Conservation (phyloP, 2,888 invertebrate genomes). For the Philopedon plagiatum region DNA sequence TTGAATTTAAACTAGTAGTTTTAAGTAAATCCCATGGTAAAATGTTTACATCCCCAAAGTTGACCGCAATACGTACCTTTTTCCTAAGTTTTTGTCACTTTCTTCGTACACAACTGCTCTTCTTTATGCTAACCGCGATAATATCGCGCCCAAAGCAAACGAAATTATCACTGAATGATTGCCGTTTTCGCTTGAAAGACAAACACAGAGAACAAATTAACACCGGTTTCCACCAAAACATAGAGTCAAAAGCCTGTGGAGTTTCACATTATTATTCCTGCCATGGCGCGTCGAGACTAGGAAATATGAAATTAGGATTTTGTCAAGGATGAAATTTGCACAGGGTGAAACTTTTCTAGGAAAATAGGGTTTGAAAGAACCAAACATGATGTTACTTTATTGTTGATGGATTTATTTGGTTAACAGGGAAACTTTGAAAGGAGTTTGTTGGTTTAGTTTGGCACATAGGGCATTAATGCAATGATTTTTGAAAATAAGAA, state of each 20-base stretch:
- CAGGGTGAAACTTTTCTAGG: constrained; percentile 23
- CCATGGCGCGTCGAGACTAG: constrained; percentile 19
- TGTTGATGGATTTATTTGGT: not conserved
- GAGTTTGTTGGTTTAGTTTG: no score
- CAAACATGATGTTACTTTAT: not conserved
- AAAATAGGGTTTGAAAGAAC: not conserved
- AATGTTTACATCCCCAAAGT: no score
- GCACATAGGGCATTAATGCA: no score
- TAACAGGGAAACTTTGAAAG: no score
- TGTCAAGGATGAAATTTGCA: constrained; percentile 42
- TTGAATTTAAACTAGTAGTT: no score
- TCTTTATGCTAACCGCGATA: constrained; percentile 20
- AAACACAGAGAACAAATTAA: constrained; percentile 36
- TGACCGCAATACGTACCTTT: no score
- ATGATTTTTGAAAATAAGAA: no score
- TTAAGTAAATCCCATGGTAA: no score
- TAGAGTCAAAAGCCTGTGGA: constrained; percentile 35
- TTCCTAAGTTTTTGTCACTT: not conserved
- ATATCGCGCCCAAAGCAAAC: constrained; percentile 12
- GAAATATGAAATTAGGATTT: constrained; percentile 45
- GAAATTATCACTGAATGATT: constrained; percentile 17
- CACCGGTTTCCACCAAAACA: constrained; percentile 27
- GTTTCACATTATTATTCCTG: constrained; percentile 37
- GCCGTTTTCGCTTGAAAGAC: constrained; percentile 26
- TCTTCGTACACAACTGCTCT: not conserved